Base-by-base conservation (phyloP, 2,113 vertebrate genomes). In the Herpetotheres cachinnans region DNA sequence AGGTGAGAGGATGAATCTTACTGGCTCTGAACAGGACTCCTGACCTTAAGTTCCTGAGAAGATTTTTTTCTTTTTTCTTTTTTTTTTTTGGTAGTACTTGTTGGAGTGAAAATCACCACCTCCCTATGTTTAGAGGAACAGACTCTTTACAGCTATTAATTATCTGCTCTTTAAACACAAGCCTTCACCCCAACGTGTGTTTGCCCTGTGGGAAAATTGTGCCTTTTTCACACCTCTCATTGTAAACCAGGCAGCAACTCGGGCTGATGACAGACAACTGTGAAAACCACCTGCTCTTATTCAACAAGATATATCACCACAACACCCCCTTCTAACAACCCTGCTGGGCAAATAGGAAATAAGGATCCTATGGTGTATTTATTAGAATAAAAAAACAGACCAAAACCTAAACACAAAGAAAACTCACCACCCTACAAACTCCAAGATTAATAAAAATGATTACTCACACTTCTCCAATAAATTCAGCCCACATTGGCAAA, bases 201-300 rank as follows among this genome's bases (percentile, higher is more conserved):
- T 95, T 88, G 49, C 52, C 76, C 62, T 49, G 30, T 42, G 91
- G 49, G 86, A 90, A 91, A 79, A 88, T 24, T 3, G 40, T 67
- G 62, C 44, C 58, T 93, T 90, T 89, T 95, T 82, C 92, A 95
- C 92, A 92, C 82, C 89, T 94, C 79, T 80, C 78, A 40, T 27
- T 71, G 81, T 92, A 92, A 95, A 95, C 85, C 54, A 82, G 65
- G 65, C 4, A 0, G 61, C n/a, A 93, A 47, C 44, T 22, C 0
- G 0, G 40, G 58, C 85, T 80, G 82, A 70, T 0, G 13, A 93
- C 70, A 90, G 82, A 85, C 50, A 85, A 16, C 10, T 9, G 62
- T 80, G 58, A 88, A 86, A 96, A 88, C 34, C 89, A 92, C 79
- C 89, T 93, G 94, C 50, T 66, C 54, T 86, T 85, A 36, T 36